Evolutionary conservation across 2,797 vertebrate genomes (phyloP).

Genomic region (Antennarius maculatus): DNA sequence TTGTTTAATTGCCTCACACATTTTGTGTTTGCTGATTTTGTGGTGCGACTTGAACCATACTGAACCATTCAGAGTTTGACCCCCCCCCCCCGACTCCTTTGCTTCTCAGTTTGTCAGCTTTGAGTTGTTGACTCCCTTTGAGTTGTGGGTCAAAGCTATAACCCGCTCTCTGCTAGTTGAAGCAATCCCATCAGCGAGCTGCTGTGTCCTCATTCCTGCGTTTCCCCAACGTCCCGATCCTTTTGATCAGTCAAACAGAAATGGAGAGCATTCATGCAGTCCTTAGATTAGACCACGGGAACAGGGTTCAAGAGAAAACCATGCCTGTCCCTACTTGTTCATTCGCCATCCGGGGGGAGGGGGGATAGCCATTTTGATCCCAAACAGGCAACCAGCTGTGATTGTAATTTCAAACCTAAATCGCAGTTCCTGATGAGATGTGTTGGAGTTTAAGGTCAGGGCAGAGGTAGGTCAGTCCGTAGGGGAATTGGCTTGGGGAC

Average conservation of each 20-base stretch:
- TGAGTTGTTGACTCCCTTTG: conserved; percentile 69
- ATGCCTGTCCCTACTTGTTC: conserved; percentile 36
- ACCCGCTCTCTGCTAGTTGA: conserved; percentile 68
- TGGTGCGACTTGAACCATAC: conserved; percentile 38
- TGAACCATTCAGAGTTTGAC: conserved; percentile 52
- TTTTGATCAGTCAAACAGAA: conserved; percentile 72
- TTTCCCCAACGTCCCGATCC: conserved; percentile 63
- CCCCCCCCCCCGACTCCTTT: conserved; percentile 19
- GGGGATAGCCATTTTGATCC: conserved; percentile 40
- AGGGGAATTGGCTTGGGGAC: too few relatives aligned
- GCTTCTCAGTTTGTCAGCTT: conserved; percentile 70
- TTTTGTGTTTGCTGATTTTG: conserved; percentile 29
- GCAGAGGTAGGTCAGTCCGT: background rate
- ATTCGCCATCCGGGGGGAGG: conserved; percentile 33
- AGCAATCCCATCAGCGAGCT: conserved; percentile 66
- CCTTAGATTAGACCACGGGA: conserved; percentile 67
- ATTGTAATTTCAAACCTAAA: conserved; percentile 29
- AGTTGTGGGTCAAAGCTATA: conserved; percentile 76
- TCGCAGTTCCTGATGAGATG: conserved; percentile 21
- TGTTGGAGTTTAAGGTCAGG: conserved; percentile 18
- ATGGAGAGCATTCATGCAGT: conserved; percentile 71
- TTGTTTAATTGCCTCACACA: conserved; percentile 52
- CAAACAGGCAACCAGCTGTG: conserved; percentile 13
- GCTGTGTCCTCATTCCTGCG: conserved; percentile 73
- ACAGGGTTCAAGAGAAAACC: conserved; percentile 45